A percentile compares a stretch with the other conserved stretches of the same genome.
These are phyloP conservation scores for Coecobrya sp. DNA, from an alignment of 2,888 invertebrate genomes.

Conservation along the genomic window DNA sequence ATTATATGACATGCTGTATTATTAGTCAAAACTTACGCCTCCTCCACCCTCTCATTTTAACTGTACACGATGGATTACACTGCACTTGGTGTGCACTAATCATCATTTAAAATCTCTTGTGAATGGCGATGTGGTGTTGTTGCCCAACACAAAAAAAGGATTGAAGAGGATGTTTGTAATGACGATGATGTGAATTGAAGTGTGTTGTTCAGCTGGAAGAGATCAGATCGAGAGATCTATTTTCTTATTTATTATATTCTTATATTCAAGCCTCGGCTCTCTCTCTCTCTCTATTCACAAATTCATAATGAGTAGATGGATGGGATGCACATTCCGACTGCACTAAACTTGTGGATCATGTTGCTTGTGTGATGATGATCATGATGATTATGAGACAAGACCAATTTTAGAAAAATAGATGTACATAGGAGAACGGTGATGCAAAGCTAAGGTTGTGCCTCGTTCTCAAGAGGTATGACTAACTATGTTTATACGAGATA, in stretches of 20 bases:
- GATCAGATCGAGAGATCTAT: conserved; percentile 46
- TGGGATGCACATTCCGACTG: conserved; percentile 12
- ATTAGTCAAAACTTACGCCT: conserved; percentile 46
- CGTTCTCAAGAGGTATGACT: conserved; percentile 38
- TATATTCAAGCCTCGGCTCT: too few relatives aligned
- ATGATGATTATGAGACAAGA: conserved; percentile 35
- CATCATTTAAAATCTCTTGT: conserved; percentile 53
- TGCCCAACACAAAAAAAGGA: conserved; percentile 40
- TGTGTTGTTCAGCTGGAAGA: conserved; percentile 50
- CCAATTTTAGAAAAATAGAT: conserved; percentile 48
- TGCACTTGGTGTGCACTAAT: conserved; percentile 44
- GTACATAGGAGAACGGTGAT: not conserved
- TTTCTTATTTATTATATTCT: conserved; percentile 25
- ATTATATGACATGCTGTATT: conserved; percentile 6
- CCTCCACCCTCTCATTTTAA: conserved; percentile 55
- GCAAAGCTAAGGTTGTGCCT: not conserved
- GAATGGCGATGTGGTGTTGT: conserved; percentile 53
- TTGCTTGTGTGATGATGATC: conserved; percentile 16
- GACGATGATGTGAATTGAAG: conserved; percentile 56
- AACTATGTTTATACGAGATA: conserved; percentile 20
- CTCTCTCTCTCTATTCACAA: conserved; percentile 45
- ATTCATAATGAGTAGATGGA: conserved; percentile 1
- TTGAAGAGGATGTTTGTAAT: conserved; percentile 58
- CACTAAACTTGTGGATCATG: conserved; percentile 11
- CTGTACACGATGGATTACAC: conserved; percentile 37